Evolutionary conservation across 2,888 invertebrate genomes (phyloP), one percentile per base, ranked within the genome.

Genomic region (Heteromurus nitidus): DNA sequence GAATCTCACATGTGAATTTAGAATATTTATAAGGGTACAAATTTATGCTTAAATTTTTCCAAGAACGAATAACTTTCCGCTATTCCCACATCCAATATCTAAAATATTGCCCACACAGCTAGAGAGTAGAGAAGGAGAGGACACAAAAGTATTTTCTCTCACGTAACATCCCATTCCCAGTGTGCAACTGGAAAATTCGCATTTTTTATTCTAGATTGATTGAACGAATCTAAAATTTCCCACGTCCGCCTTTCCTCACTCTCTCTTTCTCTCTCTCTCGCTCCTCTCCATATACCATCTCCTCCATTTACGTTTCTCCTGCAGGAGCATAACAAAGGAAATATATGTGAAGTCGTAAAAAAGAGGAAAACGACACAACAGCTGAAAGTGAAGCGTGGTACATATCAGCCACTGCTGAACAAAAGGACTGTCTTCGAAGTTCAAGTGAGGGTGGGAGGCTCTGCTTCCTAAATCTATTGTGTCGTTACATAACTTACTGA

Each of bases 361-460:
- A 30, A 58, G 36, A 58, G 42, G 18, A 47, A 74, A 64, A 64
- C 47, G 44, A 62, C 55, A 70, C 50, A 53, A 42, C 75, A 75
- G 75, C 75, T 75, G 75, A 75, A 75, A 75, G 55, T 75, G 75
- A 75, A 75, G 67, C 64, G 47, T 74, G 64, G 62, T 62, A 65
- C 70, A 58, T 58, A 65, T 62, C 72, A 28, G 22, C 62, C 42
- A 44, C 22, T 24, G 2, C 30, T 31, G 31, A 31, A 24, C n/a
- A n/a, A 64, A 64, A 64, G 26, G 28, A 18, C 11, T 22, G 28
- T 26, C 18, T 28, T 58, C 7, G 26, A 58, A 64, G 55, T 69
- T 68, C 68, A 68, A 60, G 60, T 42, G 16, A 47, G 53, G 74
- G 74, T 50, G 64, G 74, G 74, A 65, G 55, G 42, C 60, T 73